Base-by-base conservation (phyloP, 2,113 vertebrate species). In the Egretta garzetta region DNA sequence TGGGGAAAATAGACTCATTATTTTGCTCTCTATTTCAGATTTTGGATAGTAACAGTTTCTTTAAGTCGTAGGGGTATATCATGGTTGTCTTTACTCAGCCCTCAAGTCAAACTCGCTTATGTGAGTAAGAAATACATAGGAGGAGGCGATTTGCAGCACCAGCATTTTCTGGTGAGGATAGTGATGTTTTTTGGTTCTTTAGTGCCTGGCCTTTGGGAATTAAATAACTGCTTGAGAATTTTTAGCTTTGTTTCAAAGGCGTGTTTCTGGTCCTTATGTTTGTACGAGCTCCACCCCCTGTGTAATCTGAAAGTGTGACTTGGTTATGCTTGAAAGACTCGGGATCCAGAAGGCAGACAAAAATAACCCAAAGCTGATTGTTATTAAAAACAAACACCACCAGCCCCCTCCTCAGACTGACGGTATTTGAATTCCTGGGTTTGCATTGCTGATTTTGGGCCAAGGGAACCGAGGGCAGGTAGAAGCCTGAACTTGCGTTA, bases 401-500 rank as follows among this genome's bases (percentile, higher is more conserved):
- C 50, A 35, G n/a, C 41, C 37, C 30, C 37, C 56, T 77, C 80
- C 73, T 30, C 47, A 70, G 0, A 71, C 37, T 32, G 60, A 59
- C 10, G 19, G 56, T 58, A 28, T 86, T 92, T 90, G 88, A 71
- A 88, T 97, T 94, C 92, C 88, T 95, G 72, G 73, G 59, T 63
- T 91, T 92, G 47, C n/a, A 16, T 64, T 88, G 80, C 94, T 93
- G 85, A 23, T 90, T 84, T 88, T n/a, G 80, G 92, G 80, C 76
- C 92, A 93, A 32, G n/a, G 60, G 72, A 88, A 16, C 56, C 12
- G 56, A 77, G 64, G 76, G 56, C 86, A 95, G 80, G 75, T 87
- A 92, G 76, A 43, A 92, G 33, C 64, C 80, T 93, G 72, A 88
- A 88, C 68, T 62, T 33, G 37, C 28, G 10, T 68, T 58, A 27